These are phyloP conservation scores for Chironomus riparius DNA, from an alignment of 2,888 invertebrate species.

Conservation along the genomic window DNA sequence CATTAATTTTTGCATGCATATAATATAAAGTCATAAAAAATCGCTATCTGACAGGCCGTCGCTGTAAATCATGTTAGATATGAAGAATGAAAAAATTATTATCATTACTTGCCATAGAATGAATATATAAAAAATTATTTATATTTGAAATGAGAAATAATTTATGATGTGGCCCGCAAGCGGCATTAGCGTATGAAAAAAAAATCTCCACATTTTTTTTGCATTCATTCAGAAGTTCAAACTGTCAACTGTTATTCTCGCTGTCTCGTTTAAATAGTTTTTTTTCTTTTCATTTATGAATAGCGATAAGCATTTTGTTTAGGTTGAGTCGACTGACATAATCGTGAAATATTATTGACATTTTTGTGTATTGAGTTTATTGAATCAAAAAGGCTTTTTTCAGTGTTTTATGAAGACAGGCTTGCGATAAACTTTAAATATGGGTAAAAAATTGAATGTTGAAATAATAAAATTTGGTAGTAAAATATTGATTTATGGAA, in stretches of 20 bases:
- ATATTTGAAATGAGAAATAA: background rate
- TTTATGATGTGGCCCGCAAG: conserved; percentile 3
- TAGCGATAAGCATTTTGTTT: too few species aligned
- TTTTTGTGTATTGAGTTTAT: too few species aligned
- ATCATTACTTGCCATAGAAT: background rate
- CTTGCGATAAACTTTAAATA: too few species aligned
- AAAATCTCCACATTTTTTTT: background rate
- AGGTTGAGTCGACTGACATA: too few species aligned
- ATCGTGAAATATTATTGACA: too few species aligned
- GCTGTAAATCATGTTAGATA: conserved; percentile 20
- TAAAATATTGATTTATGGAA: too few species aligned
- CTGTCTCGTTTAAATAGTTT: too few species aligned
- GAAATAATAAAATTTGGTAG: too few species aligned
- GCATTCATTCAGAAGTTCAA: background rate
- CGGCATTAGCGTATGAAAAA: background rate
- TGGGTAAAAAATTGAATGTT: too few species aligned
- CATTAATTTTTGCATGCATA: background rate
- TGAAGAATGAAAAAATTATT: conserved; percentile 15
- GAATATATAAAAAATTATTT: background rate
- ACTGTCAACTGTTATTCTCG: background rate
- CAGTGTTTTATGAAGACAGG: too few species aligned
- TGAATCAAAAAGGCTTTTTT: too few species aligned
- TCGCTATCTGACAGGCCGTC: conserved; percentile 18
- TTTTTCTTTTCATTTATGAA: too few species aligned
- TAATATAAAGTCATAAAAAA: conserved; percentile 15